A percentile compares a stretch with the other conserved stretches of the same genome.
These are phyloP conservation scores for Eucriotettix oculatus DNA, from an alignment of 2,888 invertebrate species.

Conservation along the genomic window DNA sequence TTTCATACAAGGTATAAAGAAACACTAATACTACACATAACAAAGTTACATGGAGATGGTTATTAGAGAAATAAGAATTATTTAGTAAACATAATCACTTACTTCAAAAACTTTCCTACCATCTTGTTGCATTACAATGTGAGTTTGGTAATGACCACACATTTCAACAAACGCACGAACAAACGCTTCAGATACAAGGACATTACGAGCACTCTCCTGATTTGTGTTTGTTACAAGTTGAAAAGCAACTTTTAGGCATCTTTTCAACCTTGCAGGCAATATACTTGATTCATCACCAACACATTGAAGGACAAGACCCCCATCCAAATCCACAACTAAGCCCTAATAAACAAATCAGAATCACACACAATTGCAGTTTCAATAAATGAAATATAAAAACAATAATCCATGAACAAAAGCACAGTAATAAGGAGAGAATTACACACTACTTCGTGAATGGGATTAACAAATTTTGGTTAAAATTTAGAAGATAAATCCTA, in stretches of 20 bases:
- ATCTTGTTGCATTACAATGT: constrained; percentile 31
- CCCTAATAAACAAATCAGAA: constrained; percentile 31
- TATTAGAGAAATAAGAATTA: background rate
- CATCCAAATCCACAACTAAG: constrained; percentile 58
- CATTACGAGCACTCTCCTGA: constrained; percentile 41
- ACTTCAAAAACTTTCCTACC: constrained; percentile 28
- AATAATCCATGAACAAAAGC: no score
- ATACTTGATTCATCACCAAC: constrained; percentile 65
- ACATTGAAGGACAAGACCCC: constrained; percentile 39
- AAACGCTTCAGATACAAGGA: constrained; percentile 64
- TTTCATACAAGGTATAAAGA: no score
- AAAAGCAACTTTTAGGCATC: constrained; percentile 45
- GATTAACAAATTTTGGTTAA: no score
- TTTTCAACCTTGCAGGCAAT: constrained; percentile 49
- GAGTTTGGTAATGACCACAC: constrained; percentile 49
- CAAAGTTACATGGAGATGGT: no score
- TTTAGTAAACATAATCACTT: no score
- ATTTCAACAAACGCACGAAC: constrained; percentile 60
- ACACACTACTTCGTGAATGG: no score
- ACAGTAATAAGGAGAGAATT: no score
- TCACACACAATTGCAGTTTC: no score
- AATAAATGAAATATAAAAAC: no score
- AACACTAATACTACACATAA: no score
- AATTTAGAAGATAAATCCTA: no score
- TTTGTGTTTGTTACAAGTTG: constrained; percentile 25